Evolutionary conservation across 2,113 vertebrate genomes (phyloP).

Genomic region (Halcyon senegalensis): DNA sequence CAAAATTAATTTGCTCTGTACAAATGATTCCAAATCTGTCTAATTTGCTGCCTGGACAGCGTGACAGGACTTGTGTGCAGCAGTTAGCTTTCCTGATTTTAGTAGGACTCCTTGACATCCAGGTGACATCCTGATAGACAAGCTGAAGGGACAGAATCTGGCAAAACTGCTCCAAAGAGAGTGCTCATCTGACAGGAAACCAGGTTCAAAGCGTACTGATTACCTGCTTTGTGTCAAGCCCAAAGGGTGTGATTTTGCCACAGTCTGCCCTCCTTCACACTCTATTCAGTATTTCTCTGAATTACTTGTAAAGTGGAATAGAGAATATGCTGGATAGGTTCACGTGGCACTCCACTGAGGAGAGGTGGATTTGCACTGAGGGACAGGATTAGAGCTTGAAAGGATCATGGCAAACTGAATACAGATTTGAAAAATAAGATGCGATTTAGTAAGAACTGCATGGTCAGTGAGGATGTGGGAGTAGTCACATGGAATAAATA

Average conservation of each 20-base stretch:
- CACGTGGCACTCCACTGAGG: neutral
- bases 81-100: neutral
- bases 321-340: neutral
- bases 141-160: neutral
- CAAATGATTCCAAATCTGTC: neutral
- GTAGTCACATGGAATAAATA: neutral
- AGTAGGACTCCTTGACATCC: neutral
- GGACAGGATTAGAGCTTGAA: neutral
- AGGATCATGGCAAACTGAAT: neutral
- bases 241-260: neutral
- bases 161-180: neutral
- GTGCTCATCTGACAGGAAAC: neutral
- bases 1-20: neutral
- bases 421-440: neutral
- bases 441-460: neutral
- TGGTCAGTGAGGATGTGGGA: neutral
- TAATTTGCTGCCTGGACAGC: neutral
- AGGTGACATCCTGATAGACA: neutral
- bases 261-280: fast-evolving
- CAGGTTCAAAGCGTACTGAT: neutral
- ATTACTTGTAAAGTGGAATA: neutral
- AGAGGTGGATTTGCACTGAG: neutral
- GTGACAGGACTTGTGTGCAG: neutral
- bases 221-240: neutral
- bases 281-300: neutral